Percentiles rank a stretch among this genome's conserved stretches.
Conservation (phyloP, 2,888 invertebrate species). For the Drosophila yooni region DNA sequence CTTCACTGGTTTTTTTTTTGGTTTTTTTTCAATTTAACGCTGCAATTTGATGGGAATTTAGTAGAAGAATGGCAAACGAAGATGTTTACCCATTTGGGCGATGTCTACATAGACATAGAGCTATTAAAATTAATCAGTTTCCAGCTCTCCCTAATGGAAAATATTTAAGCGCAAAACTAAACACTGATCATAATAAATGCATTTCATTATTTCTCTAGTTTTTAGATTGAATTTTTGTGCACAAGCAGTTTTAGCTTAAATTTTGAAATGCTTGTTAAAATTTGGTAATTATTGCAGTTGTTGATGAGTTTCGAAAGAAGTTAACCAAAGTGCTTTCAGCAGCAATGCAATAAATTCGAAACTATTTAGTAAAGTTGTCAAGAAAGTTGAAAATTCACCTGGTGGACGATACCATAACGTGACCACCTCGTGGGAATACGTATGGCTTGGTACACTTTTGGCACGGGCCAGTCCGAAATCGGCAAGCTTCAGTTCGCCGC, state of each 20-base stretch:
- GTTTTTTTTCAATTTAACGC: conserved; percentile 53
- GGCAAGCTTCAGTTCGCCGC: conserved; percentile 98
- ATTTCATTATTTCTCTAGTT: neutral
- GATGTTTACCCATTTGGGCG: conserved; percentile 47
- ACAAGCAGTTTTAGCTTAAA: no score
- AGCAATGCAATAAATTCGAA: neutral
- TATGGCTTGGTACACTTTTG: conserved; percentile 99
- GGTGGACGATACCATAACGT: conserved; percentile 99
- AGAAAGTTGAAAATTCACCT: conserved; percentile 83
- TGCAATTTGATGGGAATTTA: conserved; percentile 71
- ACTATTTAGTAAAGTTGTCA: neutral
- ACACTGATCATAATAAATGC: conserved; percentile 27
- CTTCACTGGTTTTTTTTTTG: neutral
- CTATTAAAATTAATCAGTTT: conserved; percentile 52
- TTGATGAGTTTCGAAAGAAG: neutral
- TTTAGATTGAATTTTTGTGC: neutral
- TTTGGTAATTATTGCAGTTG: neutral
- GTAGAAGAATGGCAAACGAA: conserved; percentile 3
- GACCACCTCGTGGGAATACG: conserved; percentile 99
- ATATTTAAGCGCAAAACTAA: conserved; percentile 20
- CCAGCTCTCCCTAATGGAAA: conserved; percentile 45
- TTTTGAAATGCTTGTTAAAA: neutral
- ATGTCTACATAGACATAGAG: conserved; percentile 21
- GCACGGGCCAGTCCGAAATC: conserved; percentile 99
- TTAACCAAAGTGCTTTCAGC: neutral